phyloP scores from a whole-genome alignment of 2,113 vertebrate genomes.

The Progne subis region DNA sequence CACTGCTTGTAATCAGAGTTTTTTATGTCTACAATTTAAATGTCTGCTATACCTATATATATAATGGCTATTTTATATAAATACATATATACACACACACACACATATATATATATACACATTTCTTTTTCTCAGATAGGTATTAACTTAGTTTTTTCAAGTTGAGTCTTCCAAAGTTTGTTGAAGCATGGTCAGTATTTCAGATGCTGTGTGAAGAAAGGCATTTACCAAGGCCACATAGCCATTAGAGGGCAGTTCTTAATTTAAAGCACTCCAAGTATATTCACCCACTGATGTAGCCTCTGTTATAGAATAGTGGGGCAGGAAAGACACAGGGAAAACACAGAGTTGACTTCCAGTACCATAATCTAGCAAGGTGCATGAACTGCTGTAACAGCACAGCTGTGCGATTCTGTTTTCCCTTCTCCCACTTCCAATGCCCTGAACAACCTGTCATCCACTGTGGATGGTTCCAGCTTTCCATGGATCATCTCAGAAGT shows the following conservation, averaged over 20 bases:
- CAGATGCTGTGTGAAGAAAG: neutral
- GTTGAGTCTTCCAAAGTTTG: neutral
- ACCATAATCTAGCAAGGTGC: neutral
- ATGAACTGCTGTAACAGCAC: neutral
- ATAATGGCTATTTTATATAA: too few species aligned
- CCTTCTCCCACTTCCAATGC: neutral
- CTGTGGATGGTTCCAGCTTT: neutral
- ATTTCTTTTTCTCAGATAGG: neutral
- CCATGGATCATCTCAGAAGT: neutral
- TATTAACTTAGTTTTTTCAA: neutral
- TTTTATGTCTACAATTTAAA: neutral
- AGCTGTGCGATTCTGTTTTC: neutral
- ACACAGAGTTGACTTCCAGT: neutral
- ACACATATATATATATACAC: neutral
- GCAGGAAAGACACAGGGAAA: neutral
- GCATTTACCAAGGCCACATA: neutral
- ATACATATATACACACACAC: too few species aligned
- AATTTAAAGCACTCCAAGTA: neutral
- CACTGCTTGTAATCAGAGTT: neutral
- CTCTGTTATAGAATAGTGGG: neutral
- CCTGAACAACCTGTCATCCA: neutral
- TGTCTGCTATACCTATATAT: neutral
- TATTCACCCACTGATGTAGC: neutral
- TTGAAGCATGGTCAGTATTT: neutral
- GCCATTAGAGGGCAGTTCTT: neutral